phyloP scores from a whole-genome alignment of 2,888 invertebrate genomes.

The Muschampia plurimacula region DNA sequence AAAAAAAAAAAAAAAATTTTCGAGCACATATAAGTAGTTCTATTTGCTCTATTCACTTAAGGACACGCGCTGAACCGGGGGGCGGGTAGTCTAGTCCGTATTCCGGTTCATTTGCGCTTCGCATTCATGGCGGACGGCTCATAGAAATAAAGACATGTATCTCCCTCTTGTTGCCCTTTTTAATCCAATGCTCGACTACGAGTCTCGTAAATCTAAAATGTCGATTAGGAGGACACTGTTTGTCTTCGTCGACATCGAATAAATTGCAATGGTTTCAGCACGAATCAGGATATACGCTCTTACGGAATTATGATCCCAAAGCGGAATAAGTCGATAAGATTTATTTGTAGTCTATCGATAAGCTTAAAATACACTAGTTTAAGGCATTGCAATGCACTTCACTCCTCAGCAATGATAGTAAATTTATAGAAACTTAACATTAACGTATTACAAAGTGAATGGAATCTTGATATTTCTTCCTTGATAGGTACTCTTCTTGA shows the following conservation, averaged over 20 bases:
- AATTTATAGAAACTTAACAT: slow-evolving; percentile 46
- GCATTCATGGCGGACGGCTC: slow-evolving; percentile 46
- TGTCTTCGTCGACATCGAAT: slow-evolving; percentile 58
- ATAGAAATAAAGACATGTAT: slow-evolving; percentile 57
- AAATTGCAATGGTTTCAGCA: slow-evolving; percentile 63
- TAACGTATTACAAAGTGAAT: slow-evolving; percentile 16
- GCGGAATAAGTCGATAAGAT: slow-evolving; percentile 53
- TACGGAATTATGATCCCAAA: slow-evolving; percentile 56
- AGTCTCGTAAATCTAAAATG: slow-evolving; percentile 63
- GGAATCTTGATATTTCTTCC: slow-evolving; percentile 10
- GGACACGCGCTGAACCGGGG: slow-evolving; percentile 45
- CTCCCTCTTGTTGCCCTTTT: slow-evolving; percentile 55
- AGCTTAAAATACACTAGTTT: slow-evolving; percentile 42
- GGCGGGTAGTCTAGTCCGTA: slow-evolving; percentile 48
- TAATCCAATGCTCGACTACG: slow-evolving; percentile 56
- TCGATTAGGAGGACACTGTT: slow-evolving; percentile 63
- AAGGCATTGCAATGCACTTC: slow-evolving; percentile 23
- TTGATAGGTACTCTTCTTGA: no score
- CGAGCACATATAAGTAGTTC: slow-evolving; percentile 18
- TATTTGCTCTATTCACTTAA: slow-evolving; percentile 41
- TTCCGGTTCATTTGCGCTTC: slow-evolving; percentile 54
- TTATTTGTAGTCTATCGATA: slow-evolving; percentile 49
- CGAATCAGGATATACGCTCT: slow-evolving; percentile 48
- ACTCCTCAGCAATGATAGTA: slow-evolving; percentile 43
- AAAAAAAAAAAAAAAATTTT: slow-evolving; percentile 15